Base-by-base conservation (phyloP, 2,113 vertebrate species). In the Caranx ignobilis region DNA sequence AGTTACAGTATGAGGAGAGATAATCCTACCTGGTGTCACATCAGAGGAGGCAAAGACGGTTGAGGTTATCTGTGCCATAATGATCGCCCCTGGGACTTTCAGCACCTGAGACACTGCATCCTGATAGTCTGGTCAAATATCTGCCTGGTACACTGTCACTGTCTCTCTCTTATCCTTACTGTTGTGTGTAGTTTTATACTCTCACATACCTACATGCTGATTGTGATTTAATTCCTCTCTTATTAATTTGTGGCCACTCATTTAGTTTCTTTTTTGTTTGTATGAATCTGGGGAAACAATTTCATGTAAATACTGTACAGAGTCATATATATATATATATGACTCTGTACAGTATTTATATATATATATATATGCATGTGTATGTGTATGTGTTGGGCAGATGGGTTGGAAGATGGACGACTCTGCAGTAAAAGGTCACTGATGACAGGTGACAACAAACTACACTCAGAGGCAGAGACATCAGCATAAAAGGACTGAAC, bases 11-110 rank as follows among this genome's bases (percentile, higher is more conserved):
- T 55, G 37, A 70, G 48, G 77, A 81, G 62, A 87, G 84, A 90
- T 90, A 91, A 92, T 92, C 90, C 82, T 55, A 71, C 79, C 82
- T 66, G 81, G 79, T 87, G 83, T 87, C 88, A 91, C 89, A 86
- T 84, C 62, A 85, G 84, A 82, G 78, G 63, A 72, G 11, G 52
- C 15, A 61, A 71, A 82, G 73, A 69, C 73, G 82, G 82, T 61
- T 0, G 74, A 87, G 87, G 87, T 91, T 89, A 92, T 91, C 88
- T 77, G 69, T 72, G 81, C 83, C 77, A 79, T 90, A 90, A 90
- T 79, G 87, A 91, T 90, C 45, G 0, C 75, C 50, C 34, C 32
- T 67, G 74, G 79, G 85, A 81, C 74, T 84, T n/a, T n/a, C 11
- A 12, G 52, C 60, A 69, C 80, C 77, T 77, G 70, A 71, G 59